Evolutionary conservation across 2,888 invertebrate genomes (phyloP).

Genomic region (Trachelus troglodyta): DNA sequence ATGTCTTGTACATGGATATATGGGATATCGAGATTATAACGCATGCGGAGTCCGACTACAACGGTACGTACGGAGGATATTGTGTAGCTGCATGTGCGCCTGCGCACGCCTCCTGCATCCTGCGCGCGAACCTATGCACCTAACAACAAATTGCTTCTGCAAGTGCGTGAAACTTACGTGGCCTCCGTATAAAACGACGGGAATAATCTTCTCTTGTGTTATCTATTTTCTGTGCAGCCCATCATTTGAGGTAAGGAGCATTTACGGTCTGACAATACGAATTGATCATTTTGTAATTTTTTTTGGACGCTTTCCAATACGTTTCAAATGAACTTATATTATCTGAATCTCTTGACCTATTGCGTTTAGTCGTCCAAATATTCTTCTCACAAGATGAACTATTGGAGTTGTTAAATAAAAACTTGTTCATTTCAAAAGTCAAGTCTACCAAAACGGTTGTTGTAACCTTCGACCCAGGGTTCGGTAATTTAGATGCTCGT

Average conservation of each 20-base stretch:
- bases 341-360: background rate
- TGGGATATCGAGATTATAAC: conserved; percentile 66
- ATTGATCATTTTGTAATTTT: background rate
- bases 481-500: background rate
- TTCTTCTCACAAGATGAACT: background rate
- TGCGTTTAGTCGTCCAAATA: background rate
- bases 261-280: background rate
- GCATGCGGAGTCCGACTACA: conserved; percentile 53
- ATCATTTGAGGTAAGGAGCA: background rate
- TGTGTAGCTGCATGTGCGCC: conserved; percentile 30
- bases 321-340: background rate
- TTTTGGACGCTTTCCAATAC: background rate
- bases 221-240: background rate
- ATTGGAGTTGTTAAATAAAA: background rate
- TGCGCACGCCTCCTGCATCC: conserved; percentile 2
- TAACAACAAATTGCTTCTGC: background rate
- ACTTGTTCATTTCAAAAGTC: background rate
- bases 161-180: background rate
- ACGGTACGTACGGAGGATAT: conserved; percentile 34
- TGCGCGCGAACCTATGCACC: background rate
- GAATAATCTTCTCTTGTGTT: background rate
- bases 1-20: conserved; percentile 64
- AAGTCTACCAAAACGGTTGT: background rate
- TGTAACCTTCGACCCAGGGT: background rate
- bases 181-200: background rate